phyloP scores from a whole-genome alignment of 2,113 vertebrate genomes.

The Dipodomys ordii region DNA sequence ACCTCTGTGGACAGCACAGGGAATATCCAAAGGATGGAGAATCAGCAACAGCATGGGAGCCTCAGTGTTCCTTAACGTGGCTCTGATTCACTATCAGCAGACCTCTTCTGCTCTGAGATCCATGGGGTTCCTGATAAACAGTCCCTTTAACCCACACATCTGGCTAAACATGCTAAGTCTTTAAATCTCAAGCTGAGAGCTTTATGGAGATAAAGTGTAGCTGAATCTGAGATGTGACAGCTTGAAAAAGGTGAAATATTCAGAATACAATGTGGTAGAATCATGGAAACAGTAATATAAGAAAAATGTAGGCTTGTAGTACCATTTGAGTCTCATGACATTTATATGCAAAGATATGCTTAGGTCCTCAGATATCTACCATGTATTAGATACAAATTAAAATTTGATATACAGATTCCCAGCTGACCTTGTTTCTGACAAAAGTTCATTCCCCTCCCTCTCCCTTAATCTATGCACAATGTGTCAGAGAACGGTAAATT shows the following conservation, averaged over 20 bases:
- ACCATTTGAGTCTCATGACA: conserved; percentile 77
- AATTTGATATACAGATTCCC: conserved; percentile 86
- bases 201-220: conserved; percentile 71
- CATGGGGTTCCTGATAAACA: background rate
- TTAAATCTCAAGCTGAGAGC: conserved; percentile 61
- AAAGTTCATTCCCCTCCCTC: conserved; percentile 86
- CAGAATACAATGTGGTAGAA: conserved; percentile 77
- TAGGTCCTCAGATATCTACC: conserved; percentile 82
- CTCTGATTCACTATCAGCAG: background rate
- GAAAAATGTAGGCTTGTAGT: conserved; percentile 80
- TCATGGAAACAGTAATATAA: conserved; percentile 80
- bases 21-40: fast-evolving
- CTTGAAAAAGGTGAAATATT: conserved; percentile 76
- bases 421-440: conserved; percentile 86
- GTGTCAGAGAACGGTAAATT: conserved; percentile 84
- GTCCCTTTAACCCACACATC: conserved; percentile 46
- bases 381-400: conserved; percentile 86
- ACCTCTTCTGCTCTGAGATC: background rate
- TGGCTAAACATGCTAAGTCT: conserved; percentile 60
- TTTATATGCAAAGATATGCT: conserved; percentile 84
- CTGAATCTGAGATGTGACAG: conserved; percentile 68
- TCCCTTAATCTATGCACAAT: conserved; percentile 78
- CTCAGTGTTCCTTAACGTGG: fast-evolving
- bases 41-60: fast-evolving
- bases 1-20: fast-evolving